These are phyloP conservation scores for Serinus canaria DNA, from an alignment of 2,113 vertebrate species.

Conservation along the genomic window DNA sequence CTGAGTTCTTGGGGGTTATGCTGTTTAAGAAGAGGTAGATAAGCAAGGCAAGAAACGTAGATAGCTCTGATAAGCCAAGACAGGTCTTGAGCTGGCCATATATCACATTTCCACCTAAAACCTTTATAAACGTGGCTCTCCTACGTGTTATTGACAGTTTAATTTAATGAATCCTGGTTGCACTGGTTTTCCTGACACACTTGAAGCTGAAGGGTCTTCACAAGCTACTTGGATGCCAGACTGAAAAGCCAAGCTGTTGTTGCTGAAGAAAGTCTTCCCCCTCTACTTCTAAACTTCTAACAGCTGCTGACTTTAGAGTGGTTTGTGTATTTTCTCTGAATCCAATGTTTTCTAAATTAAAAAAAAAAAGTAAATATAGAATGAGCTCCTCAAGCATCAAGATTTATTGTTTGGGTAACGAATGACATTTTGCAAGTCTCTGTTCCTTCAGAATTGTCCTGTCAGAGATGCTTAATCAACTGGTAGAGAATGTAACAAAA, in stretches of 20 bases:
- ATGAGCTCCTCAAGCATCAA: neutral
- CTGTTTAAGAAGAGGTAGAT: neutral
- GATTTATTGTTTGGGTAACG: neutral
- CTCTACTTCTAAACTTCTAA: neutral
- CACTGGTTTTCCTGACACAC: neutral
- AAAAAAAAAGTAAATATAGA: neutral
- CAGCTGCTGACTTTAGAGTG: neutral
- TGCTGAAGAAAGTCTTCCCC: neutral
- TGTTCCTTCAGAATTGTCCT: neutral
- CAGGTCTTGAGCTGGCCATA: neutral
- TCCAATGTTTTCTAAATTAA: neutral
- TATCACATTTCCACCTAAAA: neutral
- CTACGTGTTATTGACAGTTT: neutral
- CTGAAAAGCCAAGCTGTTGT: neutral
- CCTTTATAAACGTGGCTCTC: neutral
- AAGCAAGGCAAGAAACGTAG: neutral
- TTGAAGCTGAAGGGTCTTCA: neutral
- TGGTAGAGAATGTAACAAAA: neutral
- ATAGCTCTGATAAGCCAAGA: neutral
- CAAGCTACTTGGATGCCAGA: neutral
- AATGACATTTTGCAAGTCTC: neutral
- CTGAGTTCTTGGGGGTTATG: neutral
- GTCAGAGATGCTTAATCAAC: neutral
- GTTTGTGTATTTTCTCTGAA: neutral
- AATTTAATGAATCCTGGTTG: neutral